Percentiles rank a stretch among this genome's conserved stretches.
These are phyloP conservation scores for Parauchenoglanis punctatus DNA, from an alignment of 2,797 vertebrate genomes.

Conservation along the genomic window DNA sequence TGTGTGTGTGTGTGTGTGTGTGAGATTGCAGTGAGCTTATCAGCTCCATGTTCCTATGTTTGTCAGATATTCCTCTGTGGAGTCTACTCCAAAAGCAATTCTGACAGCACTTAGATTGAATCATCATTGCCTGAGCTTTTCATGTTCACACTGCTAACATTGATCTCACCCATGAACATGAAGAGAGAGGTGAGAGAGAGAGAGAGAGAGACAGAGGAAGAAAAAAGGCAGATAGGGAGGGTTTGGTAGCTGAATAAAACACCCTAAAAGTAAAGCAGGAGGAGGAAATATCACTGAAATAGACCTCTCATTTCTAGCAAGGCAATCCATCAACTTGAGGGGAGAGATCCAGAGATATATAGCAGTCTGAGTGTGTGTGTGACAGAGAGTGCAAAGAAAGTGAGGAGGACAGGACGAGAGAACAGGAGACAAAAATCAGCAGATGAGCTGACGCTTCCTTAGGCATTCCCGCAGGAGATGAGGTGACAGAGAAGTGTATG, in stretches of 20 bases:
- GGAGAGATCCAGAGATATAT: conserved; percentile 5
- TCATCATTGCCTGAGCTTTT: conserved; percentile 50
- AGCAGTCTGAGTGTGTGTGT: conserved; percentile 1
- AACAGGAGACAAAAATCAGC: conserved; percentile 1
- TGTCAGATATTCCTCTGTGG: conserved; percentile 36
- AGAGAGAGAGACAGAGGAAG: not conserved
- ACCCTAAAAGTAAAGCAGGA: not conserved
- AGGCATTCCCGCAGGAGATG: conserved; percentile 33
- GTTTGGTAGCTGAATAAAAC: conserved; percentile 16
- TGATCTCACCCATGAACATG: conserved; percentile 36
- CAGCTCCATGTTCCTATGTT: not conserved
- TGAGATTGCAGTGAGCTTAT: conserved; percentile 29
- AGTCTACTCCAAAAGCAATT: conserved; percentile 24
- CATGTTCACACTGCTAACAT: conserved; percentile 45
- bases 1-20: conserved; percentile 18
- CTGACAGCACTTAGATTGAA: conserved; percentile 50
- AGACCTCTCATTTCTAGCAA: not conserved
- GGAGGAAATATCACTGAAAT: conserved; percentile 20
- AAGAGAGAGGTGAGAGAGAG: conserved; percentile 42
- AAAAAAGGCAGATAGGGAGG: conserved; percentile 59
- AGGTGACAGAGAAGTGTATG: conserved; percentile 31
- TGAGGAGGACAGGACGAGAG: not conserved
- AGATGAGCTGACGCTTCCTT: conserved; percentile 16
- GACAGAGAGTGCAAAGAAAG: not conserved
- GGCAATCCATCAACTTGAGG: conserved; percentile 29